Conservation (phyloP, 2,888 invertebrate species). For the Myopa tessellatipennis region DNA sequence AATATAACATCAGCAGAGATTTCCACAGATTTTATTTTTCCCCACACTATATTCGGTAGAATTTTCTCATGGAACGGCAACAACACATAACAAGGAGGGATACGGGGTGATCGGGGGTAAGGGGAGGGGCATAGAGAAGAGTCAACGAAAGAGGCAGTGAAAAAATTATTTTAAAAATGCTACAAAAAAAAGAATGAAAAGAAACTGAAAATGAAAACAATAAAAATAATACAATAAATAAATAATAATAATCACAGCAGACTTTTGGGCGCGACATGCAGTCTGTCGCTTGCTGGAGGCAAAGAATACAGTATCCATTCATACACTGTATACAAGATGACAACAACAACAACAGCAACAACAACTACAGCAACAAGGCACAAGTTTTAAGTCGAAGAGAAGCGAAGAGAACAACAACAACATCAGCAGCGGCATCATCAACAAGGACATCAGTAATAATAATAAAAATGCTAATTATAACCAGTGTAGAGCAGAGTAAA, state of each 20-base stretch:
- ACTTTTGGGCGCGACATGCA: constrained; percentile 36
- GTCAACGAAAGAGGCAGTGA: background rate
- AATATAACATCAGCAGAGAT: background rate
- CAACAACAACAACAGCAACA: background rate
- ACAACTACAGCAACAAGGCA: background rate
- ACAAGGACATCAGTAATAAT: background rate
- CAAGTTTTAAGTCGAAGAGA: too few relatives aligned
- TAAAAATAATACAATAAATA: constrained; percentile 15
- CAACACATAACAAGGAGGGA: background rate
- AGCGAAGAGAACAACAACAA: background rate
- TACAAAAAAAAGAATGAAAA: background rate
- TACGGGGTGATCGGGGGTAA: too few relatives aligned
- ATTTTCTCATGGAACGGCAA: background rate
- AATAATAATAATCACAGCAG: constrained; percentile 32
- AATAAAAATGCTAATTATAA: constrained; percentile 4
- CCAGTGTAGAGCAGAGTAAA: background rate
- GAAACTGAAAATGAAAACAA: background rate
- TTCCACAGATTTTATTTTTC: background rate
- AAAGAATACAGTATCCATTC: background rate
- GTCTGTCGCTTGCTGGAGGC: constrained; percentile 17
- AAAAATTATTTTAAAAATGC: too few relatives aligned
- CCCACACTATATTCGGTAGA: background rate
- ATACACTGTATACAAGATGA: background rate
- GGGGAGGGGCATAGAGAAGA: too few relatives aligned
- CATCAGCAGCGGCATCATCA: background rate